Evolutionary conservation across 1,140 invertebrate species (phyloP).

Genomic region (Euwallacea fornicatus): DNA sequence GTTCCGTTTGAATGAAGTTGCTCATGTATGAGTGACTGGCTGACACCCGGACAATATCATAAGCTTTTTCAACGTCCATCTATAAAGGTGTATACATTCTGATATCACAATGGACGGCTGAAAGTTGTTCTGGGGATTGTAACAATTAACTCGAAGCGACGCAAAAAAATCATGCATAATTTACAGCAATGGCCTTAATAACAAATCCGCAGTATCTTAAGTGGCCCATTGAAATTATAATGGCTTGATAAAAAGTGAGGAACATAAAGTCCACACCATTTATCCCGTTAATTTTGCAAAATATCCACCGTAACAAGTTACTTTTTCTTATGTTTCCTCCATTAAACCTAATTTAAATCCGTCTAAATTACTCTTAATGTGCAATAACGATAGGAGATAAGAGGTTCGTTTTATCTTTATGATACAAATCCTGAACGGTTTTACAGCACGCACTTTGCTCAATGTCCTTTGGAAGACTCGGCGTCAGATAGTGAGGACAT

Average conservation of each 20-base stretch:
- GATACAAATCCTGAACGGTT: slow-evolving; percentile 12
- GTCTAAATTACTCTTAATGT: slow-evolving; percentile 29
- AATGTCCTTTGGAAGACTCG: background rate
- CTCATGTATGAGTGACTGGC: slow-evolving; percentile 30
- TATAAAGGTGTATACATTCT: slow-evolving; percentile 8
- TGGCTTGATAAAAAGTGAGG: slow-evolving; percentile 15
- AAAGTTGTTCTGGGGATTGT: background rate
- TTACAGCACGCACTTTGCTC: slow-evolving; percentile 17
- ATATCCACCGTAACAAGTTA: slow-evolving; percentile 13
- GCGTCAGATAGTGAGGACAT: no score
- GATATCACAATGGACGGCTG: slow-evolving; percentile 4
- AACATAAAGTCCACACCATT: slow-evolving; percentile 25
- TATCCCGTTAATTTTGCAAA: slow-evolving; percentile 28
- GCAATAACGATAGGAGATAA: slow-evolving; percentile 26
- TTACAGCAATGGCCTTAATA: background rate
- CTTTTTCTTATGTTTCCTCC: slow-evolving; percentile 23
- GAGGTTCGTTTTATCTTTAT: slow-evolving; percentile 22
- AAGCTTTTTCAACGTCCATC: slow-evolving; percentile 15
- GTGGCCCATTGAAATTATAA: background rate
- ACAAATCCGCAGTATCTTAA: slow-evolving; percentile 6
- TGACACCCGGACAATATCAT: slow-evolving; percentile 21
- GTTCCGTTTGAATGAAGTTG: slow-evolving; percentile 16
- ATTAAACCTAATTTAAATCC: slow-evolving; percentile 28
- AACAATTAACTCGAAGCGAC: no score
- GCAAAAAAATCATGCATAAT: background rate